phyloP scores from a whole-genome alignment of 2,888 invertebrate species.

The Eupithecia centaureata region DNA sequence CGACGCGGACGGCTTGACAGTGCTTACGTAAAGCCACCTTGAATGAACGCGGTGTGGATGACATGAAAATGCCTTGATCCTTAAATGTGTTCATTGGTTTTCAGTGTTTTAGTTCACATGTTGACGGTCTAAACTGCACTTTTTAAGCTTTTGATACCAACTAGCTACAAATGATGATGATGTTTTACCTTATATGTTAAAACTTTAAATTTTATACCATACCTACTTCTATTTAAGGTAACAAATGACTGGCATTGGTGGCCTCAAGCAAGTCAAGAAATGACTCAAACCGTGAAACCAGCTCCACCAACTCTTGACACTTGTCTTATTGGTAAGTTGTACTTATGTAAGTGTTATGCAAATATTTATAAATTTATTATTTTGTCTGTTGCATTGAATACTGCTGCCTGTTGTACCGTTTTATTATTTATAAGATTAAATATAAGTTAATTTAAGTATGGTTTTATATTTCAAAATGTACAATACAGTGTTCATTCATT shows the following conservation, averaged over 20 bases:
- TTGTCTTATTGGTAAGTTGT: constrained; percentile 70
- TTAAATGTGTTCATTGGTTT: background rate
- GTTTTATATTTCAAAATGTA: no score
- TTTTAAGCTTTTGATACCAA: background rate
- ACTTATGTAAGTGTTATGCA: background rate
- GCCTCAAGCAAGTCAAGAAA: constrained; percentile 75
- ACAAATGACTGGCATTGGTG: constrained; percentile 80
- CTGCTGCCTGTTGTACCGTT: no score
- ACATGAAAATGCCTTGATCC: background rate
- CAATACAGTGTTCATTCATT: no score
- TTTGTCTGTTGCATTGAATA: background rate
- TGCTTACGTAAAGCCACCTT: background rate
- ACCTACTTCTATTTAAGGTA: constrained; percentile 53
- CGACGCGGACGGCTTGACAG: background rate
- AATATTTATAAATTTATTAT: background rate
- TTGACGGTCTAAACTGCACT: background rate
- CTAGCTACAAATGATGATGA: background rate
- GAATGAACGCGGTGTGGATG: background rate
- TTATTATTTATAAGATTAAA: no score
- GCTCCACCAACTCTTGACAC: constrained; percentile 70
- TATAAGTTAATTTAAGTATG: no score
- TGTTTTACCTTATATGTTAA: background rate
- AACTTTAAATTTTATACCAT: background rate
- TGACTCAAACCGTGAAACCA: constrained; percentile 71
- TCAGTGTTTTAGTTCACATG: no score